A percentile compares a stretch with the other conserved stretches of the same genome.
Conservation (phyloP, 2,888 invertebrate genomes). For the Drosophila sordidapex region DNA sequence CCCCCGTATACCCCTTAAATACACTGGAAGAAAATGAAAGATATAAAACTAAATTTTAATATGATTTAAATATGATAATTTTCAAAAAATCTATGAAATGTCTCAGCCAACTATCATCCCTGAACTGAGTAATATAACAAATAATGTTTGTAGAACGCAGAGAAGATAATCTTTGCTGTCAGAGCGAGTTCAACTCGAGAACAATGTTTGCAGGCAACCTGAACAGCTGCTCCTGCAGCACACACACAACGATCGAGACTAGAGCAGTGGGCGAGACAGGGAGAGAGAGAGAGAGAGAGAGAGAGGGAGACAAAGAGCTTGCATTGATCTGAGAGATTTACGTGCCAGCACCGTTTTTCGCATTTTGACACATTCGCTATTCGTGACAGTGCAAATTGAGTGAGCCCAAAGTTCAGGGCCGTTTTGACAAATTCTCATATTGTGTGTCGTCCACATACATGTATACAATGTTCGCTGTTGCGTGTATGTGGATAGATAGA, state of each 20-base stretch:
- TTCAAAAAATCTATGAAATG: neutral
- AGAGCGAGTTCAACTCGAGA: slow-evolving; percentile 1
- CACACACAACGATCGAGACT: neutral
- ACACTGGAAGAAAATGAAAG: slow-evolving; percentile 7
- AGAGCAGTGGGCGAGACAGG: neutral
- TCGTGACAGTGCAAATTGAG: slow-evolving; percentile 74
- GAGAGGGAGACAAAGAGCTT: slow-evolving; percentile 50
- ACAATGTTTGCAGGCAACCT: slow-evolving; percentile 5
- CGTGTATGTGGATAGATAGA: neutral
- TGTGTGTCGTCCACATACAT: slow-evolving; percentile 22
- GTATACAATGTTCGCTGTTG: neutral
- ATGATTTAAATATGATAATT: neutral
- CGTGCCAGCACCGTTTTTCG: slow-evolving; percentile 36
- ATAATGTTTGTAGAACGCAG: neutral
- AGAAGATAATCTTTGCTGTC: neutral
- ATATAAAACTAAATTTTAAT: slow-evolving; percentile 9
- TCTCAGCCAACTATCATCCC: neutral
- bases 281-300: neutral
- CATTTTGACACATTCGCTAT: slow-evolving; percentile 67
- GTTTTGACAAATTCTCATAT: slow-evolving; percentile 34
- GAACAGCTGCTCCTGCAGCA: neutral
- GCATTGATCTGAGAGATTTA: slow-evolving; percentile 50
- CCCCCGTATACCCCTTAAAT: slow-evolving; percentile 14
- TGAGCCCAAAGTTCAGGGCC: slow-evolving; percentile 72
- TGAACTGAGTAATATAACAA: neutral